Percentiles rank a stretch among this genome's conserved stretches.
These are phyloP conservation scores for Limnephilus lunatus DNA, from an alignment of 2,888 invertebrate genomes.

Conservation along the genomic window DNA sequence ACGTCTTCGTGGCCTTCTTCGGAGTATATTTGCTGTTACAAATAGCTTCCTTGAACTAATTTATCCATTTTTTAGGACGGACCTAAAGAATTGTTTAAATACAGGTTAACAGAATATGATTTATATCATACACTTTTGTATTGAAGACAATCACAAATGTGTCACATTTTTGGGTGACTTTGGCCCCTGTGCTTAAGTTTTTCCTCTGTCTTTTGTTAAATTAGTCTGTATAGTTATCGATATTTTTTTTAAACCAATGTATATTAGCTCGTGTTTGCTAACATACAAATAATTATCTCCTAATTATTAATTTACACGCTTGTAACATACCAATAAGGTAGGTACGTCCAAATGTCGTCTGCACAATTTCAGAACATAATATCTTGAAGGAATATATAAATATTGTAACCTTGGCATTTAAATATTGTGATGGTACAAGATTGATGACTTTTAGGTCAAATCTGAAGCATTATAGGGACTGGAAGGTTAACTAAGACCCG, in stretches of 20 bases:
- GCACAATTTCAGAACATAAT: neutral
- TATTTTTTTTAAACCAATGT: too few relatives aligned
- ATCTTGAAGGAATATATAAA: neutral
- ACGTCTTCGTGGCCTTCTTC: too few relatives aligned
- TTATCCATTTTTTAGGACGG: too few relatives aligned
- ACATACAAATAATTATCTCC: neutral
- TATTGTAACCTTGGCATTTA: neutral
- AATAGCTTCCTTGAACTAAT: too few relatives aligned
- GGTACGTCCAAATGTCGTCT: neutral
- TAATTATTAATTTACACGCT: neutral
- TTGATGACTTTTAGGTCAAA: neutral
- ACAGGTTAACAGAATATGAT: too few relatives aligned
- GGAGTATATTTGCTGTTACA: too few relatives aligned
- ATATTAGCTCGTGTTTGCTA: neutral
- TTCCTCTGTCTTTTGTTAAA: too few relatives aligned
- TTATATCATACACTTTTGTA: neutral
- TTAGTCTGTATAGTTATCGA: too few relatives aligned
- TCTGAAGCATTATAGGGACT: neutral
- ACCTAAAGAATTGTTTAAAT: too few relatives aligned
- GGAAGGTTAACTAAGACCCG: neutral
- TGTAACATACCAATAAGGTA: neutral
- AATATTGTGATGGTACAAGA: neutral
- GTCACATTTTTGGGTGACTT: too few relatives aligned
- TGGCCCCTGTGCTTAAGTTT: too few relatives aligned
- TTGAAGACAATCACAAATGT: neutral